These are phyloP conservation scores for Leucania comma DNA, from an alignment of 2,888 invertebrate genomes.

Conservation along the genomic window DNA sequence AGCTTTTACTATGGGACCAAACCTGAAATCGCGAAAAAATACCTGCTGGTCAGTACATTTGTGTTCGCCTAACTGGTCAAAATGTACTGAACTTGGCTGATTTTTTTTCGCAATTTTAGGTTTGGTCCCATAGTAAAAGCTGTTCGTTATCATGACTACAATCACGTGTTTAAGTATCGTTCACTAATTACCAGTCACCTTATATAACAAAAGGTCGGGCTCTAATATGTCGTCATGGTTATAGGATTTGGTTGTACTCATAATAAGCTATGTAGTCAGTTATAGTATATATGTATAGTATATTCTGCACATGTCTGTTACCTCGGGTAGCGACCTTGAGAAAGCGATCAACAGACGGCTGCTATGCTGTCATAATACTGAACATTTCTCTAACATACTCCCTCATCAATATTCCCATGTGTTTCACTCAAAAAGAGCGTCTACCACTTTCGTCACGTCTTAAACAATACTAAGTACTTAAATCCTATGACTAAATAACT, in stretches of 20 bases:
- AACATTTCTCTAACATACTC: constrained; percentile 20
- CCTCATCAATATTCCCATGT: constrained; percentile 35
- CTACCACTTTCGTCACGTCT: constrained; percentile 52
- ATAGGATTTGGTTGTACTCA: not conserved
- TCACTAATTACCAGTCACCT: no score
- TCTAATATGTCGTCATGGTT: not conserved
- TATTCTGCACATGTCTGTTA: not conserved
- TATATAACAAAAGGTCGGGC: constrained; percentile 31
- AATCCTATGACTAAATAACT: constrained; percentile 76
- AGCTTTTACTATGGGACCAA: no score
- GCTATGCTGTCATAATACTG: constrained; percentile 56
- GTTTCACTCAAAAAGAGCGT: constrained; percentile 73
- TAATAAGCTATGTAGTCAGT: not conserved
- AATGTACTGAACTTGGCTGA: no score
- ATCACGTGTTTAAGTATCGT: no score
- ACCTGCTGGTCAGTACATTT: no score
- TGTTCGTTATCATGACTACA: no score
- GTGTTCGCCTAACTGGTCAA: no score
- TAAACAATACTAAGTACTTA: constrained; percentile 70
- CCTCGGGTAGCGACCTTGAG: not conserved
- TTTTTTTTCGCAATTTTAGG: no score
- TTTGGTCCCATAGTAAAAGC: no score
- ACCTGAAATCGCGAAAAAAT: no score
- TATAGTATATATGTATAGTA: not conserved
- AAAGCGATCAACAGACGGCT: constrained; percentile 52